Evolutionary conservation across 2,113 vertebrate genomes (phyloP).

Genomic region (Mastomys coucha): DNA sequence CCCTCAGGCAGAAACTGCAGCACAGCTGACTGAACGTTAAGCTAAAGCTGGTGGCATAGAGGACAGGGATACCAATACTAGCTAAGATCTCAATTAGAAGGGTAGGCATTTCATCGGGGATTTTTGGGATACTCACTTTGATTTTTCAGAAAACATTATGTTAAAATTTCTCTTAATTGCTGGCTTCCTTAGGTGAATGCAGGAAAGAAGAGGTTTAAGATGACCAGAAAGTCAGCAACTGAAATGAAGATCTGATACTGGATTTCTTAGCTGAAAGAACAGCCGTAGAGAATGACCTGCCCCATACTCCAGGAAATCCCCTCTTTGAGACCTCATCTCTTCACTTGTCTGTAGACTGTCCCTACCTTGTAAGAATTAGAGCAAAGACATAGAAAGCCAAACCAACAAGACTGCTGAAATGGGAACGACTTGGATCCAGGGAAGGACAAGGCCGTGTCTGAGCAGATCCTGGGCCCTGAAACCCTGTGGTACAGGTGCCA

Average conservation of each 20-base stretch:
- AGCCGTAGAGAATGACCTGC: not conserved
- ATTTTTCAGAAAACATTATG: not conserved
- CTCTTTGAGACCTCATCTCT: not conserved
- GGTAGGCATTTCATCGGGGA: not conserved
- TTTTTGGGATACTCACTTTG: not conserved
- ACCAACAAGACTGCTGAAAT: not conserved
- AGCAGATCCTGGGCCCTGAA: not conserved
- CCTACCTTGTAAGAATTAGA: not conserved
- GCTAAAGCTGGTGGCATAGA: not conserved
- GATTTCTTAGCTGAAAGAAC: not conserved
- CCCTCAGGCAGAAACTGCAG: not conserved
- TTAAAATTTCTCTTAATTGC: slow-evolving; percentile 29
- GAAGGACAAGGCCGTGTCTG: not conserved
- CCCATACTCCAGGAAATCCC: not conserved
- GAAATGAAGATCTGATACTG: not conserved
- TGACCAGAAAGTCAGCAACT: not conserved
- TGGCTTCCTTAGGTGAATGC: not conserved
- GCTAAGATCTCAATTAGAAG: not conserved
- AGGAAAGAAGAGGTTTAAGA: not conserved
- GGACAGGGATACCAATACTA: not conserved
- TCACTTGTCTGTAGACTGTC: not conserved
- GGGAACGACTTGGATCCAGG: not conserved
- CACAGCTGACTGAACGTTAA: not conserved
- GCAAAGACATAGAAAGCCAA: not conserved
- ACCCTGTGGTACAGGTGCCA: not conserved